Base-by-base conservation (phyloP, 2,888 invertebrate genomes). In the Hirtodrosophila cameraria region DNA sequence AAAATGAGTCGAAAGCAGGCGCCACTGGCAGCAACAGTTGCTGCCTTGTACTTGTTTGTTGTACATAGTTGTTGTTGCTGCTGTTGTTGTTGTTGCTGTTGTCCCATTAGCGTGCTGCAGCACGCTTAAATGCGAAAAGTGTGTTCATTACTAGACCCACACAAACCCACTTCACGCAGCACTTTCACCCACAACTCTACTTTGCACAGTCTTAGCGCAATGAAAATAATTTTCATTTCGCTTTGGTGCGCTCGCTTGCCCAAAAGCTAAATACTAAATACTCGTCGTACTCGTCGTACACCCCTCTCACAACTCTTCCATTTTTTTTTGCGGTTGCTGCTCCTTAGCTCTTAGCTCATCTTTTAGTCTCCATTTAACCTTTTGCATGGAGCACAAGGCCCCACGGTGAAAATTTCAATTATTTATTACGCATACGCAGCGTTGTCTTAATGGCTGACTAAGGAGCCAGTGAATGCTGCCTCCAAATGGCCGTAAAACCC, bases 61-160 rank as follows among this genome's bases (percentile, higher is more conserved):
- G 55, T 72, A 43, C 38, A 45, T 20, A 62, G 36, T 28, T 57
- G 53, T 25, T 74, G 52, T 31, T 50, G 45, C 18, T 50, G 52
- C 5, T 43, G 23, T 31, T 52, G 54, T 20, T 53, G 52, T 25
- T 60, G 53, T 43, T 75, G 48, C 60, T 82, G 59, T 68, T 76
- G 83, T 72, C 86, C 82, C 86, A 86, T 86, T 82, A 82, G 86
- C 82, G 84, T 76, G 73, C 75, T 71, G 78, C 86, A 75, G 69
- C 69, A 39, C 72, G 78, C 84, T 77, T 75, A 82, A 86, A 82
- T 82, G 86, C 84, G 84, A 82, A 82, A 82, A 82, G 81, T 82
- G 84, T 82, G 82, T 82, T 82, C 86, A 86, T 83, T 86, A 85
- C 80, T 79, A 61, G 53, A 33, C 64, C 49, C 45, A 6, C 13